These are phyloP conservation scores for Polymixis lichenea DNA, from an alignment of 2,888 invertebrate genomes.

Conservation along the genomic window DNA sequence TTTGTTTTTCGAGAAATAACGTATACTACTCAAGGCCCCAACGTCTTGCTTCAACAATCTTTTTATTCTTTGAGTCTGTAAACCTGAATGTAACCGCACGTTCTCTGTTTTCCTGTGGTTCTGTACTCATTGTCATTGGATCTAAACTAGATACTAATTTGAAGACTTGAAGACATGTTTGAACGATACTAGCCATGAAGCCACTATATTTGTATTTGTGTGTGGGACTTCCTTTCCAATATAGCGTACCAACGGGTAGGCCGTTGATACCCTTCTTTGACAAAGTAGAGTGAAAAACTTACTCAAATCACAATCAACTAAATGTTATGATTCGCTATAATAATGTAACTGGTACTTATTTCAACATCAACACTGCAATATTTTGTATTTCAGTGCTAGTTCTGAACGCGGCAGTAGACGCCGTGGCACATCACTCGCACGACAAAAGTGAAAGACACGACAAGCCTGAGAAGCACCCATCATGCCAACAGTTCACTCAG, in stretches of 20 bases:
- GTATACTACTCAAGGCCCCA: background rate
- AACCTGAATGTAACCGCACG: background rate
- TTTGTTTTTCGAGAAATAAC: background rate
- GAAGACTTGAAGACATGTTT: background rate
- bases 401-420: slow-evolving; percentile 47
- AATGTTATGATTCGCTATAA: background rate
- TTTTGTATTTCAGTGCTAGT: slow-evolving; percentile 27
- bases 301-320: background rate
- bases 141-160: background rate
- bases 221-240: background rate
- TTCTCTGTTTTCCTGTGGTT: background rate
- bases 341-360: background rate
- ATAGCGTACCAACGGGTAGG: no score
- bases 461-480: slow-evolving; percentile 68
- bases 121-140: background rate
- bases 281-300: background rate
- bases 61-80: background rate
- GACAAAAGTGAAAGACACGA: slow-evolving; percentile 51
- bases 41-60: background rate
- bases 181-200: background rate
- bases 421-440: slow-evolving; percentile 57
- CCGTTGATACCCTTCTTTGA: no score
- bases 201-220: background rate
- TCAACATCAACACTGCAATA: background rate
- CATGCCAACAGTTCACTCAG: slow-evolving; percentile 81